Evolutionary conservation across 2,888 invertebrate species (phyloP), one percentile per base, ranked within the genome.

Genomic region (Dryocosmus kuriphilus): DNA sequence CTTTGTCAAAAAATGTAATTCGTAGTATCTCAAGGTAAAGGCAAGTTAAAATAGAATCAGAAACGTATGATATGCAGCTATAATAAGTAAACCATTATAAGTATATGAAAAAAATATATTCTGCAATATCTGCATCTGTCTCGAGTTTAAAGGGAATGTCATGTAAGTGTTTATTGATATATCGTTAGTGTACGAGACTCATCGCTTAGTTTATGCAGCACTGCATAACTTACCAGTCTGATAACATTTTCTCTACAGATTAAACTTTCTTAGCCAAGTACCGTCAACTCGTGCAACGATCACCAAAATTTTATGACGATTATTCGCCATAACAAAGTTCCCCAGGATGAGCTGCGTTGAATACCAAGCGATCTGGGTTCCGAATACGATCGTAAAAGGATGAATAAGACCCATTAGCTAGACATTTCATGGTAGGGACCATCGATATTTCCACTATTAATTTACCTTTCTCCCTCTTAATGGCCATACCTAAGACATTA

Each of bases 401-500:
- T 85, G 87, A 86, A 87, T 86, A 85, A 85, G 86, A 86, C 83
- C 84, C 85, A 87, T 88, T 87, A 85, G 82, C 77, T 75, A 51
- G 11, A 71, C 51, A 71, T 71, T 71, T 71, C 57, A 41, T 32
- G 38, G 61, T 41, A 71, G 38, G 67, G 24, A 62, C 63, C 60
- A 71, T 62, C 65, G 73, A 82, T 78, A 79, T 77, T 76, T 67
- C 35, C 46, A 61, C 35, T 35, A 81, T 79, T 78, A 81, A 82
- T 82, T 77, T 57, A 32, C 55, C 24, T 80, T 74, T 76, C 61
- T 41, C 27, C 27, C 30, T 14, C 22, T 63, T 1, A 1, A 11
- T 8, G 9, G 8, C 9, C n/a, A n/a, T 62, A 8, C n/a, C 27
- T 9, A 19, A 32, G 61, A 16, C 7, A 16, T 24, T 19, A 16